These are phyloP conservation scores for Tetragonisca angustula DNA, from an alignment of 2,888 invertebrate species.

Conservation along the genomic window DNA sequence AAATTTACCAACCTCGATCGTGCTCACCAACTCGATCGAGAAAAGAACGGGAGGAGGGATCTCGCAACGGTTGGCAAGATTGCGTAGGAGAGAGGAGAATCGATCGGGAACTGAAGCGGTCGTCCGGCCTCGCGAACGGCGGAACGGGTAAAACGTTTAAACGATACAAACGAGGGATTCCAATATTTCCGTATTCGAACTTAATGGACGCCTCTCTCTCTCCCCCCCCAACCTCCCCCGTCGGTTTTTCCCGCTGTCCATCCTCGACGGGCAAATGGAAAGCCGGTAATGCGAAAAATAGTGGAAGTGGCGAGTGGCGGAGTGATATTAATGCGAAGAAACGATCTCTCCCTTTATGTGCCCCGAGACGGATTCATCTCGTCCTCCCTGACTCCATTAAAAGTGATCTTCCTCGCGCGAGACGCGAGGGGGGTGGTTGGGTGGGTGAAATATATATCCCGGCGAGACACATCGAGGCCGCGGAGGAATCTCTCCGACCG, in stretches of 20 bases:
- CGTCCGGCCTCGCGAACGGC: not conserved
- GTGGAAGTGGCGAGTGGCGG: constrained; percentile 54
- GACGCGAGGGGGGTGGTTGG: not conserved
- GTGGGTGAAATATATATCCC: constrained; percentile 25
- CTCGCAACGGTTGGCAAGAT: not conserved
- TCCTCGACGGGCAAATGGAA: constrained; percentile 55
- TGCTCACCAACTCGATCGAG: no score
- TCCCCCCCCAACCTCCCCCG: not conserved
- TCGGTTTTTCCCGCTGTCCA: constrained; percentile 48
- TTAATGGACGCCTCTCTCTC: constrained; percentile 56
- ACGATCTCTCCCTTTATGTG: constrained; percentile 64
- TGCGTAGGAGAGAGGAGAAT: not conserved
- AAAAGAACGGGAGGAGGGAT: not conserved
- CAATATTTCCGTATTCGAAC: constrained; percentile 61
- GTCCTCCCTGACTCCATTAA: constrained; percentile 63
- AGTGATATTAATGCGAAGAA: constrained; percentile 71
- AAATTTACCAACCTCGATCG: no score
- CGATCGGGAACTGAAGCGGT: constrained; percentile 13
- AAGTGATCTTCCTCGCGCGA: constrained; percentile 52
- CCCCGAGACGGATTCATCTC: constrained; percentile 49
- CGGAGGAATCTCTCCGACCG: constrained; percentile 36
- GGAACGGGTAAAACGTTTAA: constrained; percentile 19
- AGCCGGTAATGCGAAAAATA: constrained; percentile 67
- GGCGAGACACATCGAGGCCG: constrained; percentile 24
- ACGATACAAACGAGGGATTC: constrained; percentile 57